Base-by-base conservation (phyloP, 2,888 invertebrate genomes). In the Koerneria pararmatus region DNA sequence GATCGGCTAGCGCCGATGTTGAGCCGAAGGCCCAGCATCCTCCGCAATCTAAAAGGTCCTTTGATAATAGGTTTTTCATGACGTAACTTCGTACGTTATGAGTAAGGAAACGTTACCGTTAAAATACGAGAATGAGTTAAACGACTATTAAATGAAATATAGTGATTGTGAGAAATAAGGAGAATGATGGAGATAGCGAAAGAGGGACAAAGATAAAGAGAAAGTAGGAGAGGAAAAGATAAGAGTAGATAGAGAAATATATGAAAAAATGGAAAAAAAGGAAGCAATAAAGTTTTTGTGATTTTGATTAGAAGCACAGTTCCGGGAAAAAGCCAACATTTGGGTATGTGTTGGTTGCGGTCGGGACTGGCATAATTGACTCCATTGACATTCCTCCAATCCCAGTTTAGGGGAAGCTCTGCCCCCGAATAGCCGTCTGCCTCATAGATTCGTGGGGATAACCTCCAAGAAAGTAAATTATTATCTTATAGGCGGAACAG, bases 11-110 rank as follows among this genome's bases (percentile, higher is more conserved):
- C 1, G 86, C 85, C 68, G 85, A 84, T 6, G 86, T 86, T 2
- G 85, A 78, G 46, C 86, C 86, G 80, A 85, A 84, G 3, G 85
- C 86, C 86, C 86, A 86, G 74, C 86, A 86, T 0, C 86, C 86
- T 35, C 86, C 86, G 76, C 86, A 86, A 70, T 86, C 85, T 86
- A 73, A 32, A 74, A 72, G 62, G 32, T n/a, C n/a, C n/a, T n/a
- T n/a, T n/a, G n/a, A n/a, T n/a, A n/a, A n/a, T n/a, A n/a, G n/a
- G n/a, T n/a, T n/a, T n/a, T n/a, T n/a, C n/a, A n/a, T n/a, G n/a
- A n/a, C n/a, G n/a, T n/a, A n/a, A n/a, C n/a, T n/a, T n/a, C n/a
- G n/a, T n/a, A n/a, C n/a, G n/a, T n/a, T n/a, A n/a, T n/a, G n/a
- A n/a, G n/a, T n/a, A n/a, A 46, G 46, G n/a, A n/a, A 46, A n/a